Conservation (phyloP, 2,113 vertebrate species). For the Corythaixoides concolor region DNA sequence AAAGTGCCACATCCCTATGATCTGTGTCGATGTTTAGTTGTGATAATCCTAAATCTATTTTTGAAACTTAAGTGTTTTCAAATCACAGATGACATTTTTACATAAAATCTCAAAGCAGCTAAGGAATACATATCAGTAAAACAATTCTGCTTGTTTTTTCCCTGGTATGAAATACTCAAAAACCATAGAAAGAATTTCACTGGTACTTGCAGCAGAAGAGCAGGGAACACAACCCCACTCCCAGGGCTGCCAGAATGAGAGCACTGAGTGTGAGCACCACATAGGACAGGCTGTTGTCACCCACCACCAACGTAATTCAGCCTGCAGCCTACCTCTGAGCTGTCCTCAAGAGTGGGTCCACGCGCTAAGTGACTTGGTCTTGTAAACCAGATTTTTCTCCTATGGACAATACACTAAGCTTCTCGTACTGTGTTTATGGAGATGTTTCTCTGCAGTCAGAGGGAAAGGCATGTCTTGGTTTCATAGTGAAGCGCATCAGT, state of each 20-base stretch:
- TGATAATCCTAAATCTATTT: background rate
- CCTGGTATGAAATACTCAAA: background rate
- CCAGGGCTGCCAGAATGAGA: background rate
- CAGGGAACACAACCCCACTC: background rate
- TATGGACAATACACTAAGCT: background rate
- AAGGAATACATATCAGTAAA: background rate
- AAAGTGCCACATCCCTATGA: background rate
- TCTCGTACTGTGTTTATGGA: background rate
- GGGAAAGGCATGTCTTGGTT: background rate
- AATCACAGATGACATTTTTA: background rate
- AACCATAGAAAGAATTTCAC: background rate
- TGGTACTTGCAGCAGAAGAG: background rate
- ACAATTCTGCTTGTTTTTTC: background rate
- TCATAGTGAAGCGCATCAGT: background rate
- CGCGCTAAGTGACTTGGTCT: background rate
- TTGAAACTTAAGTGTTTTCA: background rate
- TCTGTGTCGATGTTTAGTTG: background rate
- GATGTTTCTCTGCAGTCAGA: background rate
- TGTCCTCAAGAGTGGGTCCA: background rate
- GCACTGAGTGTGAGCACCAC: fast-evolving
- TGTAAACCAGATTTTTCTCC: background rate
- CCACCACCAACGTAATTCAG: background rate
- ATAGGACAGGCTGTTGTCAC: background rate
- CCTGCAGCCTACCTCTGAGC: background rate
- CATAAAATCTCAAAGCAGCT: background rate